phyloP scores from a whole-genome alignment of 2,113 vertebrate species.

The Gracilinanus agilis region DNA sequence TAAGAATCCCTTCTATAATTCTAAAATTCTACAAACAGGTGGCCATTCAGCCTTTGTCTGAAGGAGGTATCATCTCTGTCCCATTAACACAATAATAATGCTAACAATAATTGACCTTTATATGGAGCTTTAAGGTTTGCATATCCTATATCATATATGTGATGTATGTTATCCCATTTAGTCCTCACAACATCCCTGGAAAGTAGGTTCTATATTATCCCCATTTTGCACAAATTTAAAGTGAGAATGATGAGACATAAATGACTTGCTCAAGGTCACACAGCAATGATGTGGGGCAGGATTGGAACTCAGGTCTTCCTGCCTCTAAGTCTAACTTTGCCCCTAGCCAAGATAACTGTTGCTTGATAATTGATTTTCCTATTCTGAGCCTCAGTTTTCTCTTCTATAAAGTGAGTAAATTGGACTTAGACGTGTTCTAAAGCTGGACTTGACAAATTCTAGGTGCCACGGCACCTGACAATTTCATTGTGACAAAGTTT shows the following conservation, averaged over 20 bases:
- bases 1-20: not conserved
- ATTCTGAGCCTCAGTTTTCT: not conserved
- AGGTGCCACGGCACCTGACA: not conserved
- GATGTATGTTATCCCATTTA: not conserved
- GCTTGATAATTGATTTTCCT: not conserved
- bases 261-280: not conserved
- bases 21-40: not conserved
- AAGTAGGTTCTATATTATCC: not conserved
- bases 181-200: not conserved
- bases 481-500: not conserved
- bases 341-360: not conserved
- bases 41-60: not conserved
- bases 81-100: not conserved
- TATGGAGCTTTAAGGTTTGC: not conserved
- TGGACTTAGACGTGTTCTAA: not conserved
- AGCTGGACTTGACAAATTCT: not conserved
- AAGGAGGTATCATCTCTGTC: not conserved
- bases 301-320: not conserved
- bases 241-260: not conserved
- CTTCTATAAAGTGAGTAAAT: not conserved
- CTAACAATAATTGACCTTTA: not conserved
- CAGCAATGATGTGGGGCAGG: not conserved
- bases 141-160: not conserved
- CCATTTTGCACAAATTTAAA: not conserved
- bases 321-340: not conserved